Evolutionary conservation across 1,140 invertebrate genomes (phyloP).

Genomic region (Scaptomyza graminum): DNA sequence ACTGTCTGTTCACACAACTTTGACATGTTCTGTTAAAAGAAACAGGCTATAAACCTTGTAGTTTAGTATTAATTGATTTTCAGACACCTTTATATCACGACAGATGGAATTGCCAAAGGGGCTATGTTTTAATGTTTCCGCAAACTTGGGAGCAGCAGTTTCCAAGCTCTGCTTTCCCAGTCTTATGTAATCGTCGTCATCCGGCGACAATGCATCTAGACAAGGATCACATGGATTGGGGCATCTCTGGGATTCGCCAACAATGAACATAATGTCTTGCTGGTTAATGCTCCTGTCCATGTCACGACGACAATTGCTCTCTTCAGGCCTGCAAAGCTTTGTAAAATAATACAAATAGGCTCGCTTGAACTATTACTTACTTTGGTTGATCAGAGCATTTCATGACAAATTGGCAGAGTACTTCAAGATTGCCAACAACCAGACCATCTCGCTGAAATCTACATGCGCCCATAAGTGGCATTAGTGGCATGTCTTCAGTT

Average conservation of each 20-base stretch:
- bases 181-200: constrained; percentile 33
- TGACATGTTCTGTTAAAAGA: constrained; percentile 53
- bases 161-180: constrained; percentile 47
- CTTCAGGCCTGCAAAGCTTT: background rate
- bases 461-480: constrained; percentile 27
- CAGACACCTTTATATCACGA: constrained; percentile 54
- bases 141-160: constrained; percentile 11
- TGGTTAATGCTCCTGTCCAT: constrained; percentile 53
- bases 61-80: too few species aligned
- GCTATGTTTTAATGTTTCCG: constrained; percentile 28
- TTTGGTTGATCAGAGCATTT: constrained; percentile 28
- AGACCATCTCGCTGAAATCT: background rate
- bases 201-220: constrained; percentile 8
- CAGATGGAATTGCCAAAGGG: constrained; percentile 33
- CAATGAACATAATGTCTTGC: constrained; percentile 55
- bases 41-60: too few species aligned
- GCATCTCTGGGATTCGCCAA: constrained; percentile 50
- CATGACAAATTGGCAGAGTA: constrained; percentile 41
- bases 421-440: constrained; percentile 34
- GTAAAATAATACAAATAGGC: background rate
- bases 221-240: constrained; percentile 44
- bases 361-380: constrained; percentile 19
- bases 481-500: constrained; percentile 40
- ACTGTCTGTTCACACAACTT: constrained; percentile 52
- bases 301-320: constrained; percentile 8